A percentile compares a stretch with the other conserved stretches of the same genome.
Conservation (phyloP, 2,113 vertebrate genomes). For the Lutjanus erythropterus region DNA sequence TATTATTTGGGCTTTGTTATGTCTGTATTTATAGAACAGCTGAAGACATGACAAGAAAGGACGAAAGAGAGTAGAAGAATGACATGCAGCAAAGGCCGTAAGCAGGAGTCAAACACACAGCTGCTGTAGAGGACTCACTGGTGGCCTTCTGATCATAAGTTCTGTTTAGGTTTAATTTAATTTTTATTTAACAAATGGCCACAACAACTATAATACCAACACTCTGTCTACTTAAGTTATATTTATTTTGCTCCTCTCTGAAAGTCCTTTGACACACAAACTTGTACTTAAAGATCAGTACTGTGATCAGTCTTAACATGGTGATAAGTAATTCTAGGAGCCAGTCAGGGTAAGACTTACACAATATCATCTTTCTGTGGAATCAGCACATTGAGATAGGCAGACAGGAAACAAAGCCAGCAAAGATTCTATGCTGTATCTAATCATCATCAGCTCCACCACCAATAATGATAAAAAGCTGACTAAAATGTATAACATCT, state of each 20-base stretch:
- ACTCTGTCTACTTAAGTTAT: background rate
- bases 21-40: no score
- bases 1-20: no score
- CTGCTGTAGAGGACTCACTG: no score
- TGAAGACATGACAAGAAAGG: no score
- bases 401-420: constrained; percentile 8
- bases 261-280: background rate
- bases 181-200: no score
- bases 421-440: background rate
- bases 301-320: background rate
- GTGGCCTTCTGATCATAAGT: no score
- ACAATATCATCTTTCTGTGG: background rate
- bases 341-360: background rate
- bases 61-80: no score
- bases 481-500: background rate
- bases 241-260: background rate
- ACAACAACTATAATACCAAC: no score
- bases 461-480: background rate
- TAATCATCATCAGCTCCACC: background rate
- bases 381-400: background rate
- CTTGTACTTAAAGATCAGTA: background rate
- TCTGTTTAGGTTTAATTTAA: no score
- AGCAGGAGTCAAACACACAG: no score
- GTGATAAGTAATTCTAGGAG: background rate
- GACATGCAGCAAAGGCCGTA: no score